Evolutionary conservation across 2,888 invertebrate genomes (phyloP), one percentile per base, ranked within the genome.

Genomic region (Nezara viridula): DNA sequence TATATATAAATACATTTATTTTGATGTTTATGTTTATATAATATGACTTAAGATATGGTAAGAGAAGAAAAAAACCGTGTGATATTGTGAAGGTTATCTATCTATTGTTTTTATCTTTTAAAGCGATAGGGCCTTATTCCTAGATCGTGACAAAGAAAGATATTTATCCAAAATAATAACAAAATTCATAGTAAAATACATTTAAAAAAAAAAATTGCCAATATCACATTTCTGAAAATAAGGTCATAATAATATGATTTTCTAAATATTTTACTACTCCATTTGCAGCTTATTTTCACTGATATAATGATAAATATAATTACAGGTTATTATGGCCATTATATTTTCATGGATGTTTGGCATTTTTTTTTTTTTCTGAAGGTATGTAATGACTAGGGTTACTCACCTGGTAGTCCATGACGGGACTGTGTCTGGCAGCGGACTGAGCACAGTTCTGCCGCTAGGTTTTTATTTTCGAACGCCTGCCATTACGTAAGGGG

Each of bases 381-480:
- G 21, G 6, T 73, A 37, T 73, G 73, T n/a, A 40, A 81, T 47
- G 2, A 77, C 40, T 44, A 3, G n/a, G n/a, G 14, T n/a, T n/a
- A 81, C 81, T 81, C 12, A 81, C 81, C 81, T 81, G 81, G n/a
- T 81, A 44, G 81, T 44, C 81, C 81, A 81, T 81, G 81, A 6
- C 24, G 40, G 44, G 40, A 77, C 77, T 21, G 44, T 40, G 44
- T 40, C 81, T 40, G 40, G 44, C 81, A 24, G 81, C 81, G 12
- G 24, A 81, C 81, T 81, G 81, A 81, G 81, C 24, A 19, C 44
- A 44, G 40, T 81, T n/a, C 81, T 37, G 81, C 44, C 44, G 44
- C 81, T 81, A 81, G 81, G 86, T 55, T 60, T 86, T 86, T 86
- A 86, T 86, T 86, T 86, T 86, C 86, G 86, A 86, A 52, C 52